Percentiles rank a stretch among this genome's conserved stretches.
Evolutionary conservation across 2,888 invertebrate species (phyloP).

Genomic region (Baccha elongata): DNA sequence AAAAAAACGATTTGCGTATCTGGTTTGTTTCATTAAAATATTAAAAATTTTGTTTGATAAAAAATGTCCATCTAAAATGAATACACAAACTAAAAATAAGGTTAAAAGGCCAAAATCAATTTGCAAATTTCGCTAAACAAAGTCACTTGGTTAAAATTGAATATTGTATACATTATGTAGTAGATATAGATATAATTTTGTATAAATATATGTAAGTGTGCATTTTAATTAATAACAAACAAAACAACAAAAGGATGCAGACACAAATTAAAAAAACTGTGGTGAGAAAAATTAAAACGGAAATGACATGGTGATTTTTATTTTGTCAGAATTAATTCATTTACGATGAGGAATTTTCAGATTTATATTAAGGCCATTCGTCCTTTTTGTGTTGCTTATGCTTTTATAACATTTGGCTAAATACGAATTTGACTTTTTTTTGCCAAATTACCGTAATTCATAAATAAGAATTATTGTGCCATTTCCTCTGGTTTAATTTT

Average conservation of each 20-base stretch:
- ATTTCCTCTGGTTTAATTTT: not conserved
- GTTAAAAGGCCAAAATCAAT: constrained; percentile 43
- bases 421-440: constrained; percentile 37
- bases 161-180: constrained; percentile 37
- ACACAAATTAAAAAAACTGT: constrained; percentile 3
- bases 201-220: not conserved
- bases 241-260: constrained; percentile 11
- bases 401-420: constrained; percentile 3
- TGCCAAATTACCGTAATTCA: constrained; percentile 51
- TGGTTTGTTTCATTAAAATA: constrained; percentile 42
- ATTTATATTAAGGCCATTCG: constrained; percentile 23
- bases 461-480: constrained; percentile 37
- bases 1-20: constrained; percentile 18
- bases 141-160: constrained; percentile 50
- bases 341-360: constrained; percentile 54
- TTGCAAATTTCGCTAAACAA: constrained; percentile 28
- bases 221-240: constrained; percentile 23
- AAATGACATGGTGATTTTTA: constrained; percentile 66
- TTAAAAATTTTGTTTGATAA: constrained; percentile 58
- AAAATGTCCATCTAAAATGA: not conserved
- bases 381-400: constrained; percentile 10
- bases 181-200: too few relatives aligned
- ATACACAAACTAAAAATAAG: constrained; percentile 7
- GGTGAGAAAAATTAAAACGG: constrained; percentile 33
- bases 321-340: constrained; percentile 63